Base-by-base conservation (phyloP, 2,797 vertebrate species). In the Labroides dimidiatus region DNA sequence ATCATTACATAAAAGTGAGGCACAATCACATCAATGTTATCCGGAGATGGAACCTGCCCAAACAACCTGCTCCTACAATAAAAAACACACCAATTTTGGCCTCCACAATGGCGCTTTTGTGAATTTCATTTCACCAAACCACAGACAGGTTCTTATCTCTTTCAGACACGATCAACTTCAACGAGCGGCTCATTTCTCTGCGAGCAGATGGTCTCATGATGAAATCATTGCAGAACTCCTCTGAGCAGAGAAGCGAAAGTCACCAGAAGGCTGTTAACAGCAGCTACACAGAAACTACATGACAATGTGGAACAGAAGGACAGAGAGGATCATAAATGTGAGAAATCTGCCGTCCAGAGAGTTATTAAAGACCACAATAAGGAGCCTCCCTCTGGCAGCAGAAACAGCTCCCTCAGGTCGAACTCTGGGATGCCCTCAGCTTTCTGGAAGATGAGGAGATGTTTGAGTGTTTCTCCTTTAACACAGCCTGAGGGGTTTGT, bases 131-230 rank as follows among this genome's bases (percentile, higher is more conserved):
- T 20, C 45, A 11, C 60, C n/a, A n/a, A 58, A 74, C 61, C 56
- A 45, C 45, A 77, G 54, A 62, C 14, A 60, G 36, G 42, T 41
- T 64, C 50, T 69, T 21, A 63, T 65, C 44, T 53, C 24, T 66
- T 45, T 62, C 39, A 57, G 61, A 48, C 56, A 68, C 14, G 45
- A 71, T 54, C 69, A 60, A 51, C 64, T 68, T 75, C 58, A 63
- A 47, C 43, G 30, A 23, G 64, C 37, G 4, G 19, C 48, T 56
- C 9, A 56, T 67, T 66, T 64, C 21, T 33, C 72, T 45, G 74
- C 0, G 64, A 84, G 76, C 84, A 84, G 81, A 87, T 78, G 76
- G 73, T 69, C 66, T 74, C 71, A 66, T 81, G 79, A 87, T 81
- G 84, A 80, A 85, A 86, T 65, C 66, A 33, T 75, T 78, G 72